Evolutionary conservation across 1,140 invertebrate species (phyloP).

Genomic region (Melitaea cinxia): DNA sequence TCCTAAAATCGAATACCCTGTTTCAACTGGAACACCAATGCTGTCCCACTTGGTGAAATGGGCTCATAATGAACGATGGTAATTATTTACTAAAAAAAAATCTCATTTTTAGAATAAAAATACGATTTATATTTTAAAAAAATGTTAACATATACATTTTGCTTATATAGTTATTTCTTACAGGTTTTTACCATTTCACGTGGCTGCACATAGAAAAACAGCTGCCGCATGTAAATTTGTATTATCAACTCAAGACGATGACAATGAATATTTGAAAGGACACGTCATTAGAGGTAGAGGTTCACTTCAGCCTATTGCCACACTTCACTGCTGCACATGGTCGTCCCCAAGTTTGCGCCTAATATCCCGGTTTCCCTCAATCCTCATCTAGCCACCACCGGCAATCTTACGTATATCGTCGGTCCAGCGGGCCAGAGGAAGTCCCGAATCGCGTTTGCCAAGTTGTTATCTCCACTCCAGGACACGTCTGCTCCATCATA

Average conservation of each 20-base stretch:
- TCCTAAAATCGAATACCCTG: conserved; percentile 86
- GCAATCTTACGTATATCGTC: too few species aligned
- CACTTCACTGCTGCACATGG: too few species aligned
- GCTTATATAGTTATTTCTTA: conserved; percentile 9
- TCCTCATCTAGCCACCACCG: too few species aligned
- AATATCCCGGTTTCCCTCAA: too few species aligned
- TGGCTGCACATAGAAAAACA: conserved; percentile 32
- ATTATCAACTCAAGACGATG: conserved; percentile 48
- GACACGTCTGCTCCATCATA: too few species aligned
- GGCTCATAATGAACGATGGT: conserved; percentile 84
- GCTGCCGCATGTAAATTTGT: conserved; percentile 43
- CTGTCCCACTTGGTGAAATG: conserved; percentile 87
- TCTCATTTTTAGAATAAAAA: too few species aligned
- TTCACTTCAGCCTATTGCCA: too few species aligned
- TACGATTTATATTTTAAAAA: too few species aligned
- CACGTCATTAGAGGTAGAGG: conserved; percentile 51
- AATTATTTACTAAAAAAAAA: neutral
- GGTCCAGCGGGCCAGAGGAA: too few species aligned
- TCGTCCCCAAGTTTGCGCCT: too few species aligned
- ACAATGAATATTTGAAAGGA: conserved; percentile 53
- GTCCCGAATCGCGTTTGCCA: too few species aligned
- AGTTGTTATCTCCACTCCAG: too few species aligned
- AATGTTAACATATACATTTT: conserved; percentile 14
- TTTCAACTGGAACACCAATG: conserved; percentile 87
- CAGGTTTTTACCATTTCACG: conserved; percentile 43